Percentiles rank a stretch among this genome's conserved stretches.
phyloP scores from a whole-genome alignment of 2,888 invertebrate genomes.

The Phyllotreta cruciferae region DNA sequence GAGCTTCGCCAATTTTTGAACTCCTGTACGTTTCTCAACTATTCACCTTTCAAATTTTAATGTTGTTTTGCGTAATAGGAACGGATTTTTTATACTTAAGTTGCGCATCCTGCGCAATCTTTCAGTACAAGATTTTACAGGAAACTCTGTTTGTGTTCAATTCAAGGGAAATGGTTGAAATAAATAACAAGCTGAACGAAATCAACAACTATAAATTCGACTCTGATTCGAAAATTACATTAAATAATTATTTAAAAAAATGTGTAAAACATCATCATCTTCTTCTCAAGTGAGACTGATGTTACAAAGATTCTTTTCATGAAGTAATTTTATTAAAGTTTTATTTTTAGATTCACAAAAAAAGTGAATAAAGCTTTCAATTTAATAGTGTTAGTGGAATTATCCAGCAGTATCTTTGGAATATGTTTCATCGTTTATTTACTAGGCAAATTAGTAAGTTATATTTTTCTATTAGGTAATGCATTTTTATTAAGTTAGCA shows the following conservation, averaged over 20 bases:
- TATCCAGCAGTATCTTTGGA: background rate
- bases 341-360: constrained; percentile 1
- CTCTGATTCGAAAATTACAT: background rate
- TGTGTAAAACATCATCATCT: background rate
- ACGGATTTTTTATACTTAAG: background rate
- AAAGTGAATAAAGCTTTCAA: background rate
- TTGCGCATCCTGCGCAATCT: background rate
- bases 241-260: background rate
- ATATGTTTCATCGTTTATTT: constrained; percentile 3
- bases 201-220: background rate
- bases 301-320: no score
- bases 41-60: background rate
- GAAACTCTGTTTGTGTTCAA: background rate
- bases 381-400: constrained; percentile 2
- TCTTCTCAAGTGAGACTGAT: background rate
- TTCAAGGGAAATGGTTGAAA: background rate
- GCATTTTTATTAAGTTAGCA: no score
- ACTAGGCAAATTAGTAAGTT: background rate
- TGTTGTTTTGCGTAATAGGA: background rate
- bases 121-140: background rate
- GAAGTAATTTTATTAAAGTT: background rate
- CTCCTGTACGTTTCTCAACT: background rate
- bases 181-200: background rate
- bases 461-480: no score
- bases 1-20: background rate